Base-by-base conservation (phyloP, 2,113 vertebrate genomes). In the Caranx ignobilis region DNA sequence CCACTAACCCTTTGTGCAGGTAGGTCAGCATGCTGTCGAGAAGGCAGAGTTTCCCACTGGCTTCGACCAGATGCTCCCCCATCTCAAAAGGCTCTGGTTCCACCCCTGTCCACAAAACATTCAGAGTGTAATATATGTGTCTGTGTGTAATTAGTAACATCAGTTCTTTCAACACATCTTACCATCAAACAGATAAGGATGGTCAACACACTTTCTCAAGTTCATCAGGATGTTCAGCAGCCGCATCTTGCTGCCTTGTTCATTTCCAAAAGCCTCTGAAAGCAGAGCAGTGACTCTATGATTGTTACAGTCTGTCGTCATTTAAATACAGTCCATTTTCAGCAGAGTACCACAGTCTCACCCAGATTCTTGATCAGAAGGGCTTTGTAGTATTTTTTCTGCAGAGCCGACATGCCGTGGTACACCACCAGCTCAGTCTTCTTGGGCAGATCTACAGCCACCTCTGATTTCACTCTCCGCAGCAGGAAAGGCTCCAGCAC, bases 11-110 rank as follows among this genome's bases (percentile, higher is more conserved):
- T 63, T 94, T 71, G 0, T 95, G 93, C 18, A 99, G 94, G 84
- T 95, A 95, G 0, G 90, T 81, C 85, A 98, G 91, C 52, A 99
- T 93, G 73, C 93, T 94, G 91, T 99, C 97, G 77, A 99, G 79
- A 18, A 99, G 92, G 77, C 90, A 91, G 16, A 99, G 95, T 73
- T 99, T 99, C 61, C 97, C 97, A 77, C 98, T 99, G 80, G 96
- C 96, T 87, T 97, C 94, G 7, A 99, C 78, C n/a, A 99, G 94
- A 86, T 99, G 98, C 10, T 99, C 96, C 75, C 98, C 97, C 82
- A 97, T 96, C 85, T 95, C 95, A 92, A 98, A 99, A 0, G 97
- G 98, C 84, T 99, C 98, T 19, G 97, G 97, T 63, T 99, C 98
- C 79, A 98, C 96, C 48, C 97, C 98, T 99, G 65, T 2, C 2